phyloP scores from a whole-genome alignment of 2,113 vertebrate species.

The Tychaedon coryphoeus region DNA sequence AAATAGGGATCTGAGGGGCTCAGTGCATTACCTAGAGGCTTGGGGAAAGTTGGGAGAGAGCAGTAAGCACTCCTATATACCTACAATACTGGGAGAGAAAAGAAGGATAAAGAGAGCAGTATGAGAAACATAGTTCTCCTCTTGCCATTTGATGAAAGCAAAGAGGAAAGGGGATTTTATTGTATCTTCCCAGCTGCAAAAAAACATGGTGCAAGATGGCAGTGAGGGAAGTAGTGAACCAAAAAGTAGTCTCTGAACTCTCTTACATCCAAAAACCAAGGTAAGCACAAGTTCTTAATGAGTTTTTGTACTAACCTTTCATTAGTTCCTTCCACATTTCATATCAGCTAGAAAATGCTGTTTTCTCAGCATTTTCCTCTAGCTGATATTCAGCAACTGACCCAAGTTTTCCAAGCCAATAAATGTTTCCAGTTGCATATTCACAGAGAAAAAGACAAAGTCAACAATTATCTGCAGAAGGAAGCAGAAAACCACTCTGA shows the following conservation, averaged over 20 bases:
- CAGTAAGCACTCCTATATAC: neutral
- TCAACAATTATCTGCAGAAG: neutral
- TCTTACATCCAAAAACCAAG: neutral
- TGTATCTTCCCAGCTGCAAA: neutral
- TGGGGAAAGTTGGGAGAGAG: neutral
- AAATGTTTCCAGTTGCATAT: neutral
- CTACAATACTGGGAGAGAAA: neutral
- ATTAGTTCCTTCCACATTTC: neutral
- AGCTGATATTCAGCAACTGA: neutral
- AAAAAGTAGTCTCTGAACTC: neutral
- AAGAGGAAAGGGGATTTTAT: neutral
- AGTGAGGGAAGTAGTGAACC: neutral
- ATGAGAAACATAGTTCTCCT: neutral
- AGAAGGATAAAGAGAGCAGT: neutral
- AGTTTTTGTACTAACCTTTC: neutral
- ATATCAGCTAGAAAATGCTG: neutral
- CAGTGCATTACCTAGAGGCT: neutral
- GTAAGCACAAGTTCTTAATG: neutral
- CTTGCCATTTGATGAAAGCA: neutral
- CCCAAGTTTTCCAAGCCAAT: neutral
- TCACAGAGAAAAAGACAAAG: neutral
- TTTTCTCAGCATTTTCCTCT: neutral
- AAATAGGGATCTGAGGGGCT: neutral
- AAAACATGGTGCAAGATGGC: neutral
- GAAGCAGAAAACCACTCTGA: neutral